These are phyloP conservation scores for Machaerirhynchus nigripectus DNA, from an alignment of 2,113 vertebrate genomes.

Conservation along the genomic window DNA sequence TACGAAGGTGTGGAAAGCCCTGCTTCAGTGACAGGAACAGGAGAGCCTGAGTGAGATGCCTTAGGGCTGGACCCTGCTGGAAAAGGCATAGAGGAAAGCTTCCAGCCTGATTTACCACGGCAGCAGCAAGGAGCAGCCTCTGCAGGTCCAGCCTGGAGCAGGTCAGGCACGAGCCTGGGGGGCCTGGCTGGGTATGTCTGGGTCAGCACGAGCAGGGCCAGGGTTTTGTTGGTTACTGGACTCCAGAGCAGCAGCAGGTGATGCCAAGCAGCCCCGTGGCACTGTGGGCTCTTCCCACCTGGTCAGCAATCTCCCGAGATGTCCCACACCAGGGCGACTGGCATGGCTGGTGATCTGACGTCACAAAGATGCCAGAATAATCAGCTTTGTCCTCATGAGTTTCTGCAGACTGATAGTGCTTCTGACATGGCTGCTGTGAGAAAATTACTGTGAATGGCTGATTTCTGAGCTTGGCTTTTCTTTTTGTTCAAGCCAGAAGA, in stretches of 20 bases:
- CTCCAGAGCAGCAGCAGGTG: not conserved
- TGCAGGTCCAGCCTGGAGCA: not conserved
- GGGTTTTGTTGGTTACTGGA: not conserved
- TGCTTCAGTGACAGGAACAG: fast-evolving
- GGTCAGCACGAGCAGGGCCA: not conserved
- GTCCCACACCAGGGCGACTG: not conserved
- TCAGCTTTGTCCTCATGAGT: not conserved
- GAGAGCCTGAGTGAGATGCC: not conserved
- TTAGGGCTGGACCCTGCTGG: not conserved
- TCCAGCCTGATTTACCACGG: not conserved
- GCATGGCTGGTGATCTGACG: not conserved
- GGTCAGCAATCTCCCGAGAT: not conserved
- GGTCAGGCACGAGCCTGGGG: not conserved
- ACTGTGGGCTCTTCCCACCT: not conserved
- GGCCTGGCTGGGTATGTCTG: not conserved
- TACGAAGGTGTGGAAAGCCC: not conserved
- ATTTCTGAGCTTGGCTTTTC: not conserved
- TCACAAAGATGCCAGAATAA: not conserved
- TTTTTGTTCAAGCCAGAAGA: not conserved
- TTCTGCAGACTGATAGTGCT: not conserved
- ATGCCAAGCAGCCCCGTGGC: not conserved
- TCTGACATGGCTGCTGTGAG: not conserved
- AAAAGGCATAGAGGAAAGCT: not conserved
- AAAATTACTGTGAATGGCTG: not conserved
- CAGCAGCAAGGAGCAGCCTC: not conserved